Evolutionary conservation across 2,797 vertebrate species (phyloP).

Genomic region (Balearica regulorum): DNA sequence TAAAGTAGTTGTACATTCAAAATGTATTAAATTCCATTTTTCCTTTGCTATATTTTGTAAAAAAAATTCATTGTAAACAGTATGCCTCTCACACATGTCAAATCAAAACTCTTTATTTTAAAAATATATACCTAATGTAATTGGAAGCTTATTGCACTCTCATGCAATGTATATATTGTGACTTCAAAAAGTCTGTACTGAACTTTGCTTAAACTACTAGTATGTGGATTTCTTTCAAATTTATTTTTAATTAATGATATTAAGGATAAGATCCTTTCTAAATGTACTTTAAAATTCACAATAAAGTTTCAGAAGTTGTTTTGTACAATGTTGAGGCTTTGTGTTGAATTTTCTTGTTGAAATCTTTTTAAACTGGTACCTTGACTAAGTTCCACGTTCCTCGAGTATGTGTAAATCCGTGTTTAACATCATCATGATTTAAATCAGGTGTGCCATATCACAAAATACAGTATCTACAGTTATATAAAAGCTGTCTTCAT

Average conservation of each 20-base stretch:
- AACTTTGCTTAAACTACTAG: constrained; percentile 75
- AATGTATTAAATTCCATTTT: constrained; percentile 76
- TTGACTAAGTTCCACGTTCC: constrained; percentile 1
- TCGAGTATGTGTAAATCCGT: not conserved
- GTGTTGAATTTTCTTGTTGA: constrained; percentile 78
- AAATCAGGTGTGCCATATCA: not conserved
- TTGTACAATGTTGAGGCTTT: constrained; percentile 80
- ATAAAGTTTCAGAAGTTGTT: constrained; percentile 85
- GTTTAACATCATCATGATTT: not conserved
- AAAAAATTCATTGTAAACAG: constrained; percentile 73
- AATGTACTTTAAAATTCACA: constrained; percentile 82
- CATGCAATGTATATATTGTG: constrained; percentile 82
- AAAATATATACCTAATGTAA: constrained; percentile 77
- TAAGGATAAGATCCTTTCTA: constrained; percentile 76
- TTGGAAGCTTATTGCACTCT: constrained; percentile 79
- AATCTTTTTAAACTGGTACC: constrained; percentile 3
- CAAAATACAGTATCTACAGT: not conserved
- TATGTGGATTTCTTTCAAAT: constrained; percentile 77
- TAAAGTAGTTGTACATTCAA: constrained; percentile 76
- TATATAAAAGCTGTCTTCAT: not conserved
- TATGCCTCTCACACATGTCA: constrained; percentile 74
- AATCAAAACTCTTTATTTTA: constrained; percentile 74
- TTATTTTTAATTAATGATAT: constrained; percentile 80
- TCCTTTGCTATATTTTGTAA: constrained; percentile 76
- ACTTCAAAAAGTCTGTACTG: constrained; percentile 80